Evolutionary conservation across 2,113 vertebrate species (phyloP), one percentile per base, ranked within the genome.

Genomic region (Trogon surrucura): DNA sequence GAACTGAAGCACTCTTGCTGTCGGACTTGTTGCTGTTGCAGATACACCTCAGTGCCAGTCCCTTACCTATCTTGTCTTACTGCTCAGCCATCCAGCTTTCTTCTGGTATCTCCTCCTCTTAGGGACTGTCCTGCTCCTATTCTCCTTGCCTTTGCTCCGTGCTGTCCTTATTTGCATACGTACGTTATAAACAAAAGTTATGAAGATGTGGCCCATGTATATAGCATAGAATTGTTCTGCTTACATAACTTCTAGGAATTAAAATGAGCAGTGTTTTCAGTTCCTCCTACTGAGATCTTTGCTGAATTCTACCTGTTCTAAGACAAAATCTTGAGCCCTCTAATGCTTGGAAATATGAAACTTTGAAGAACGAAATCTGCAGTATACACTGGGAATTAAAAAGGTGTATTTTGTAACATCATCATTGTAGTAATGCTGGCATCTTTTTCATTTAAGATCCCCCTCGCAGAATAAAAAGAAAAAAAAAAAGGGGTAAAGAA

Each of bases 401-500:
- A 16, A 79, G n/a, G 3, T 34, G 7, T 62, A 6, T 80, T 75
- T 79, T 4, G 5, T 85, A 70, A 54, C 17, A 32, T 83, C 38
- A 38, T 79, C 16, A 12, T 83, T 57, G 19, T 17, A 69, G 13
- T 64, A 74, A 50, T 61, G 38, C 22, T 73, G n/a, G 11, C 34
- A 67, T 60, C 19, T 71, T 66, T 84, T 82, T 56, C 22, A 53
- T 51, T 82, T 80, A 62, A 79, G 23, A 53, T 36, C 9, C 6
- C 3, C 2, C 6, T 56, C 16, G 10, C 4, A 2, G 30, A 4
- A 25, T 7, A 11, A 26, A 32, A 17, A 22, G 9, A 21, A 47
- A 16, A 8, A 5, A 20, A 7, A 15, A 8, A 8, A 3, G 15
- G 5, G 17, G 12, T 10, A 20, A 16, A 10, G 5, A 47, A 15